Evolutionary conservation across 2,888 invertebrate genomes (phyloP).

Genomic region (Tricholauxania praeusta): DNA sequence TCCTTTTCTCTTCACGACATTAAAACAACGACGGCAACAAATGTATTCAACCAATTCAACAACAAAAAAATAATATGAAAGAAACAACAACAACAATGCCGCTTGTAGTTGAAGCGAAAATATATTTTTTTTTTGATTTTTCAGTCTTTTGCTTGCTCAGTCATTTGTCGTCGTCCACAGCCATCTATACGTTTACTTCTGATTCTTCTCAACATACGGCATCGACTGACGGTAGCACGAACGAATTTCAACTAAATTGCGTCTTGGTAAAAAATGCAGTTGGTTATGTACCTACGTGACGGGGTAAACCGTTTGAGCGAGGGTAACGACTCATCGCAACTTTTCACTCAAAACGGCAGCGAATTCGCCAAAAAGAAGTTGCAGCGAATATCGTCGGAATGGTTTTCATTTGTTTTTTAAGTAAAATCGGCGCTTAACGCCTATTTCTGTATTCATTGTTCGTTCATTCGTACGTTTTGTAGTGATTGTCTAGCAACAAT

Average conservation of each 20-base stretch:
- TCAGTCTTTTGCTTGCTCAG: background rate
- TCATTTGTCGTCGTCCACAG: conserved; percentile 8
- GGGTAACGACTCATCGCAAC: too few relatives aligned
- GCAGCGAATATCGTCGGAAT: too few relatives aligned
- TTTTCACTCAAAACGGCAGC: too few relatives aligned
- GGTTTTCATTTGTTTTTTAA: too few relatives aligned
- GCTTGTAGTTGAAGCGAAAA: background rate
- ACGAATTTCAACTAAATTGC: conserved; percentile 22
- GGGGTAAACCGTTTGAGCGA: background rate
- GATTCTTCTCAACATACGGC: conserved; percentile 3
- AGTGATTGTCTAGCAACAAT: too few relatives aligned
- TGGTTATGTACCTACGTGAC: too few relatives aligned
- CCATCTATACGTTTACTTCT: too few relatives aligned
- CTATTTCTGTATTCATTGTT: too few relatives aligned
- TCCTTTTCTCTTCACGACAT: conserved; percentile 5
- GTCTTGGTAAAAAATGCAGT: background rate
- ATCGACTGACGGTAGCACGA: conserved; percentile 13
- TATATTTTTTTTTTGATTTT: conserved; percentile 1
- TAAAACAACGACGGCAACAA: conserved; percentile 9
- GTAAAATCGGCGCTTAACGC: too few relatives aligned
- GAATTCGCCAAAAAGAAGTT: too few relatives aligned
- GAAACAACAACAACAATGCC: conserved; percentile 2
- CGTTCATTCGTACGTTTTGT: too few relatives aligned
- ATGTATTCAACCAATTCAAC: conserved; percentile 1
- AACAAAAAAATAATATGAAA: conserved; percentile 9